Base-by-base conservation (phyloP, 2,888 invertebrate genomes). In the Tenodera sinensis region DNA sequence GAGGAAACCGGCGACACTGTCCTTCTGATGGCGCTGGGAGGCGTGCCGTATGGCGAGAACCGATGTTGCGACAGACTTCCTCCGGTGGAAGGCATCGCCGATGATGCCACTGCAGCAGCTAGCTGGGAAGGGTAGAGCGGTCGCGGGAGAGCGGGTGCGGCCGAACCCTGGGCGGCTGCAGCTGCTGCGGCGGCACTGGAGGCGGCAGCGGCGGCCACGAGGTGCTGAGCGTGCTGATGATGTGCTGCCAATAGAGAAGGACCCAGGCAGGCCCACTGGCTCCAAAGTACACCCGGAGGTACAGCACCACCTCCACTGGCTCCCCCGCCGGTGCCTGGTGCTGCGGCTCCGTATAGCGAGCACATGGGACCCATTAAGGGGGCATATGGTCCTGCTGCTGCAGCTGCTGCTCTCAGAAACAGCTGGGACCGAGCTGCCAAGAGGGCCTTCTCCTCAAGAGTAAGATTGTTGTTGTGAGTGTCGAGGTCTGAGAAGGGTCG, bases 401-500 rank as follows among this genome's bases (percentile, higher is more conserved):
- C 96, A 30, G 96, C 96, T 81, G 96, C 96, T 1, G 96, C 96
- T 2, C 97, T 94, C 88, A 97, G 93, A 91, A 97, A 95, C 91
- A 97, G 93, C 92, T 97, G 97, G 28, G 97, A 97, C 20, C 97
- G 94, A 2, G 97, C 97, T 0, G 97, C 97, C 91, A 97, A 93
- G 83, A 97, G 95, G 2, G 97, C 96, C 92, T 96, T 96, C 93
- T 97, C 97, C 92, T 97, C 97, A 91, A 97, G 92, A 28, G 96
- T 96, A 85, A 97, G 93, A 89, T 91, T 91, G 89, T 91, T 91
- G 90, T 92, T 92, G 89, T 91, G 92, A 88, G 94, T 93, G 86
- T 97, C 97, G 92, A 96, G 94, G 91, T 96, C 95, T 91, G 95
- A 96, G 92, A 97, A 96, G 82, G 97, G 96, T 88, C 97, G 95